Percentiles rank a stretch among this genome's conserved stretches.
phyloP scores from a whole-genome alignment of 1,140 invertebrate species.

The Limonius californicus region DNA sequence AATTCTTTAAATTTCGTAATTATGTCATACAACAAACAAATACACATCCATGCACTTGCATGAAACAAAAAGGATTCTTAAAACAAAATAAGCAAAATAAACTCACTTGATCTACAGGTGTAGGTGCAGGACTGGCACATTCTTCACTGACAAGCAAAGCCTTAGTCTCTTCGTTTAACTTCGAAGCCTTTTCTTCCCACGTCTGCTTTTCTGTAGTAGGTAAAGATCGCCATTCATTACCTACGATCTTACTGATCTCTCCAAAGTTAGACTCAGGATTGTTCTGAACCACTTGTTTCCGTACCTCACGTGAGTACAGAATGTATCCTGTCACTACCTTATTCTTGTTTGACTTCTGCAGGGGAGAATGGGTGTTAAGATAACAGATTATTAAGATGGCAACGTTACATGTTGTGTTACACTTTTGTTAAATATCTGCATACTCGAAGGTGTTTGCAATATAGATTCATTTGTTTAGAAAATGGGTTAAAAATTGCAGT shows the following conservation, averaged over 20 bases:
- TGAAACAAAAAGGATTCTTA: neutral
- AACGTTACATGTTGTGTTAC: no score
- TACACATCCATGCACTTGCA: neutral
- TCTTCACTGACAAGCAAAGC: constrained; percentile 53
- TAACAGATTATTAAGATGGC: neutral
- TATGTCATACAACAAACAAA: neutral
- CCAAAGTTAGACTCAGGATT: constrained; percentile 96
- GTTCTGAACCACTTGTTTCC: constrained; percentile 78
- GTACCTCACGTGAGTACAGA: constrained; percentile 94
- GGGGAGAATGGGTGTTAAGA: constrained; percentile 8
- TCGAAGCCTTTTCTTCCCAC: constrained; percentile 88
- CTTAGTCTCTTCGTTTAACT: constrained; percentile 80
- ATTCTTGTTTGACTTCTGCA: constrained; percentile 69
- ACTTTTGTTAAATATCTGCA: no score
- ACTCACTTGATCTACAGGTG: constrained; percentile 44
- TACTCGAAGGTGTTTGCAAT: no score
- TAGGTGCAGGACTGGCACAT: constrained; percentile 46
- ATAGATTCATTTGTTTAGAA: no score
- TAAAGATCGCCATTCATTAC: constrained; percentile 94
- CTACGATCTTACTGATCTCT: constrained; percentile 95
- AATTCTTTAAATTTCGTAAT: neutral
- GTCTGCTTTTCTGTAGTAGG: constrained; percentile 81
- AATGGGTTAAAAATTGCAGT: no score
- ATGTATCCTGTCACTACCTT: constrained; percentile 97
- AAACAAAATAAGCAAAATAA: neutral